Base-by-base conservation (phyloP, 1,140 invertebrate genomes). In the Camponotus vicinus region DNA sequence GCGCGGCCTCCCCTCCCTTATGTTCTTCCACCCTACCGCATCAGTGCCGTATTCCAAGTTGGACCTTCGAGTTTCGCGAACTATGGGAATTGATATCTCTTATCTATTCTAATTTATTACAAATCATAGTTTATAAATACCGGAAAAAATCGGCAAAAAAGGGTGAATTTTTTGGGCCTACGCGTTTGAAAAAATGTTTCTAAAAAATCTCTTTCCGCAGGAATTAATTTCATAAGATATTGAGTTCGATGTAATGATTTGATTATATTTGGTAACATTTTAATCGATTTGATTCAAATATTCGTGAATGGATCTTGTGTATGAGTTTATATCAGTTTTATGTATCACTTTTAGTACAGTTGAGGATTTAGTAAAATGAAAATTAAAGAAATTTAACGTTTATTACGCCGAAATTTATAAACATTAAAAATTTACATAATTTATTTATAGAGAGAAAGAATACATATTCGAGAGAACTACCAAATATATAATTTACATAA, bases 21-120 rank as follows among this genome's bases (percentile, higher is more conserved):
- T 32, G 73, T 86, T 78, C 86, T 71, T 88, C 83, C 67, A 77
- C 77, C 66, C 83, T 77, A 77, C 37, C 75, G 66, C 79, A 52
- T 49, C 27, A 83, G 79, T 83, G 79, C 79, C 69, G 79, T 83
- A 83, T 21, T 75, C 69, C 40, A 6, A 40, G 32, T 18, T 57
- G 66, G n/a, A 83, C 27, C 79, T 27, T 45, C 18, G 67, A 40
- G 21, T 71, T 15, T 55, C 27, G 42, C 2, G 2, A 40, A 45
- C 13, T 57, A 45, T 4, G 67, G 49, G 13, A 49, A 27, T 27
- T 13, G 34, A 6, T n/a, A 37, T 66, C 9, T 18, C 18, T 63
- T 57, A n/a, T 15, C 15, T n/a, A 11, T n/a, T 8, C 5, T 78
- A 27, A 21, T n/a, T 3, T 42, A 45, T 45, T 13, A 13, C 27